Evolutionary conservation across 2,113 vertebrate genomes (phyloP).

Genomic region (Chaetops frenatus): DNA sequence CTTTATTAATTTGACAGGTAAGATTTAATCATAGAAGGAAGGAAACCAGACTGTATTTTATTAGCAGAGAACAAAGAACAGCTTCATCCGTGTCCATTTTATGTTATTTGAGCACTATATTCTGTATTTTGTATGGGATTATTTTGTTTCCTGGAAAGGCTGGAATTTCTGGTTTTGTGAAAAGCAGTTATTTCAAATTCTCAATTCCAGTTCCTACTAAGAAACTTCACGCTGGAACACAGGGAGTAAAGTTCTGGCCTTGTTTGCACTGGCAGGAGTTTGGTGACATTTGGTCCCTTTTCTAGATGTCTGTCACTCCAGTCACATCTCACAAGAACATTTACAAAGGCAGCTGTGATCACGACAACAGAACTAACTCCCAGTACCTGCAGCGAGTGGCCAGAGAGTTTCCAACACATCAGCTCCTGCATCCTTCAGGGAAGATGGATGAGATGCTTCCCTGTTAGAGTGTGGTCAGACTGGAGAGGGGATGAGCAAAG

Average conservation of each 20-base stretch:
- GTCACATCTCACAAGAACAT: neutral
- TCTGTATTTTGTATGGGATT: neutral
- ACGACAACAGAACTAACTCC: neutral
- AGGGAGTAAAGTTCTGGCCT: neutral
- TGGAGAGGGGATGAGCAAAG: neutral
- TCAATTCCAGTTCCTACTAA: neutral
- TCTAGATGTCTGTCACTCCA: neutral
- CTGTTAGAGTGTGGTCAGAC: rapidly evolving
- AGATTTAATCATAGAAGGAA: neutral
- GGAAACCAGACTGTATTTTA: neutral
- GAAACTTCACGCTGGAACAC: neutral
- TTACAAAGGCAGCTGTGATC: neutral
- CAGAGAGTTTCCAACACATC: neutral
- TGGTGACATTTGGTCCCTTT: neutral
- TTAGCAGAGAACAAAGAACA: neutral
- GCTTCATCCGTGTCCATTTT: neutral
- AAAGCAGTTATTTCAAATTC: neutral
- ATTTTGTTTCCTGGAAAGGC: neutral
- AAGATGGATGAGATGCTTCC: neutral
- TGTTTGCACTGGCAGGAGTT: neutral
- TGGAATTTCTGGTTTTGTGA: neutral
- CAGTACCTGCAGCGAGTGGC: neutral
- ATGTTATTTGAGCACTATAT: neutral
- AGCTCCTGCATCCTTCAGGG: neutral
- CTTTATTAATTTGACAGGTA: neutral